phyloP scores from a whole-genome alignment of 2,113 vertebrate genomes.

The Sciurus niger region DNA sequence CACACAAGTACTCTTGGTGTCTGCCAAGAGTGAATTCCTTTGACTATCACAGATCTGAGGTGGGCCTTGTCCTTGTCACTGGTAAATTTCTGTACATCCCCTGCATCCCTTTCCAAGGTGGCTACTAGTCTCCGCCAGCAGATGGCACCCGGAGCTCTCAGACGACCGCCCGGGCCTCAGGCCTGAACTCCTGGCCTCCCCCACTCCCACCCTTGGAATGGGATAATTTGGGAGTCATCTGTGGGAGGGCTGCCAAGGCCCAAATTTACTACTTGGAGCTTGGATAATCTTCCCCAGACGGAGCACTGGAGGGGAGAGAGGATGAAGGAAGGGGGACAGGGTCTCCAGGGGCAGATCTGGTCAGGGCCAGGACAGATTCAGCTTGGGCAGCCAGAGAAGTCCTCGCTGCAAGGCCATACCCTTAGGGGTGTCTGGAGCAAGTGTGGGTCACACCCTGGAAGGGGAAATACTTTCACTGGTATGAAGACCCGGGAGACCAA shows the following conservation, averaged over 20 bases:
- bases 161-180: not conserved
- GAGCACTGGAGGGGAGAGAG: constrained; percentile 17
- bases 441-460: constrained; percentile 49
- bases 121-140: constrained; percentile 77
- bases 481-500: constrained; percentile 63
- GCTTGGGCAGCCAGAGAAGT: not conserved
- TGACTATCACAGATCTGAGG: not conserved
- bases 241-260: constrained; percentile 72
- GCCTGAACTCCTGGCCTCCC: not conserved
- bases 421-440: not conserved
- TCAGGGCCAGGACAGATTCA: not conserved
- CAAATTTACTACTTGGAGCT: constrained; percentile 75
- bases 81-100: not conserved
- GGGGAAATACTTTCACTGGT: constrained; percentile 62
- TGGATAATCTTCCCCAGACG: constrained; percentile 71
- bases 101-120: not conserved
- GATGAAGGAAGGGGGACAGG: not conserved
- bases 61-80: accelerated
- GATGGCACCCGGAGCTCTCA: constrained; percentile 87
- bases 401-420: not conserved
- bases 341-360: not conserved
- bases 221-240: constrained; percentile 72
- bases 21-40: not conserved
- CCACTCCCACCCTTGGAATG: constrained; percentile 48
- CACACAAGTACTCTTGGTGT: accelerated